phyloP scores from a whole-genome alignment of 2,113 vertebrate genomes.

The Hippocampus mohnikei region DNA sequence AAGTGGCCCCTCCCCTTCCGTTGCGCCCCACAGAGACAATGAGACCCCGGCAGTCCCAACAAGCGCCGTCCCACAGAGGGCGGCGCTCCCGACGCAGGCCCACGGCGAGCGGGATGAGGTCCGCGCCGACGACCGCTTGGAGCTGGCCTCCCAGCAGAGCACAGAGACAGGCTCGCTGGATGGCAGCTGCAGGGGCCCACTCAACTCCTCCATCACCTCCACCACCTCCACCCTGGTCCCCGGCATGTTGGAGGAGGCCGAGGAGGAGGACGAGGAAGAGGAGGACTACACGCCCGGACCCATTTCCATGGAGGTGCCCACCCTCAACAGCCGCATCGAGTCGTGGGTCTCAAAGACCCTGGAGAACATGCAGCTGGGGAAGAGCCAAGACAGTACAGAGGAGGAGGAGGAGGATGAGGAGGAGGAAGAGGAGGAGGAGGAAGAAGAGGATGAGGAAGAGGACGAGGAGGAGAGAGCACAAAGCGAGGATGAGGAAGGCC shows the following conservation, averaged over 20 bases:
- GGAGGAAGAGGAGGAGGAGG: slow-evolving; percentile 80
- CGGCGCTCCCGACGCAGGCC: slow-evolving; percentile 16
- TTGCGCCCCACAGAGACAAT: slow-evolving; percentile 49
- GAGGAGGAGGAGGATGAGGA: slow-evolving; percentile 82
- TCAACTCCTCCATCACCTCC: slow-evolving; percentile 96
- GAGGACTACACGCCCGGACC: slow-evolving; percentile 88
- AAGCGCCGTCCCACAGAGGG: slow-evolving; percentile 50
- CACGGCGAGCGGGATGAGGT: slow-evolving; percentile 78
- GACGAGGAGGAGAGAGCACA: slow-evolving; percentile 73
- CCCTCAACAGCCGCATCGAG: slow-evolving; percentile 91
- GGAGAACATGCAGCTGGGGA: slow-evolving; percentile 92
- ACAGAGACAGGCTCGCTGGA: slow-evolving; percentile 94
- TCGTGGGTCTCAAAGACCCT: slow-evolving; percentile 96
- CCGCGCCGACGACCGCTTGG: slow-evolving; percentile 86
- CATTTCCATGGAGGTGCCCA: slow-evolving; percentile 87
- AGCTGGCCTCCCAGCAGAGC: slow-evolving; percentile 95
- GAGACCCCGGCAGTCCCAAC: slow-evolving; percentile 15
- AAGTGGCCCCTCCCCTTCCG: slow-evolving; percentile 50
- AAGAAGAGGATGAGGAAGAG: slow-evolving; percentile 70
- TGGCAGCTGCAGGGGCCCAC: slow-evolving; percentile 87
- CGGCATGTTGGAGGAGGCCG: slow-evolving; percentile 92
- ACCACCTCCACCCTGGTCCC: slow-evolving; percentile 96
- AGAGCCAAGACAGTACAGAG: slow-evolving; percentile 83
- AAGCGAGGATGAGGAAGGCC: slow-evolving; percentile 86
- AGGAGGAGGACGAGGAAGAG: slow-evolving; percentile 84